A percentile compares a stretch with the other conserved stretches of the same genome.
Conservation (phyloP, 1,140 invertebrate genomes). For the Eupristina koningsbergeri region DNA sequence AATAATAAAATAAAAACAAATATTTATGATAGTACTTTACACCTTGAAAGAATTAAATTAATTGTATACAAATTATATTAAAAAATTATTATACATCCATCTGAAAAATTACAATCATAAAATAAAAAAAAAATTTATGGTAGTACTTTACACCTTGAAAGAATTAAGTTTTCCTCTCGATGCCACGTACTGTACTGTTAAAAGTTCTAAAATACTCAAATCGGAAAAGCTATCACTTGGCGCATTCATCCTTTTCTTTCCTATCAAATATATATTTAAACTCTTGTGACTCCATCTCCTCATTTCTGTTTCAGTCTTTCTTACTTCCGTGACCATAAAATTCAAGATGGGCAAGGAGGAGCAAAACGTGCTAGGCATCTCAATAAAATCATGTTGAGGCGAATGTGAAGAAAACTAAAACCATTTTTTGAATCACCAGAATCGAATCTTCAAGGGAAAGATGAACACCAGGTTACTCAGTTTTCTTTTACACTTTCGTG, state of each 20-base stretch:
- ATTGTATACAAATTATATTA: too few relatives aligned
- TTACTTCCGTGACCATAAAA: slow-evolving; percentile 27
- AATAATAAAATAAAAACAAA: too few relatives aligned
- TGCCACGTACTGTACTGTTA: not conserved
- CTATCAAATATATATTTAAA: slow-evolving; percentile 10
- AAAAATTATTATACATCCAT: too few relatives aligned
- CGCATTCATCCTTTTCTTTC: slow-evolving; percentile 1
- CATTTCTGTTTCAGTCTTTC: not conserved
- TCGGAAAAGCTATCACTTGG: not conserved
- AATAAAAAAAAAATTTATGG: too few relatives aligned
- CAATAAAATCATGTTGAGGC: not conserved
- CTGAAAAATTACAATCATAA: too few relatives aligned
- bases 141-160: not conserved
- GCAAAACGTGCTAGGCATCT: slow-evolving; percentile 23
- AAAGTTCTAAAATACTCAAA: not conserved
- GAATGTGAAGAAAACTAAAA: not conserved
- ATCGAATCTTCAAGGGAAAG: slow-evolving; percentile 13
- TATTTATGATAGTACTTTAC: too few relatives aligned
- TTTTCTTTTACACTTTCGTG: not conserved
- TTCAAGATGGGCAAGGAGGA: slow-evolving; percentile 21
- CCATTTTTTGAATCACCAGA: slow-evolving; percentile 13
- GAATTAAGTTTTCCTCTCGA: not conserved
- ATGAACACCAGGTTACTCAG: not conserved
- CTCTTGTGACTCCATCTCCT: not conserved
- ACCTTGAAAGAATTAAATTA: too few relatives aligned